Evolutionary conservation across 2,888 invertebrate genomes (phyloP).

Genomic region (Melanophora roralis): DNA sequence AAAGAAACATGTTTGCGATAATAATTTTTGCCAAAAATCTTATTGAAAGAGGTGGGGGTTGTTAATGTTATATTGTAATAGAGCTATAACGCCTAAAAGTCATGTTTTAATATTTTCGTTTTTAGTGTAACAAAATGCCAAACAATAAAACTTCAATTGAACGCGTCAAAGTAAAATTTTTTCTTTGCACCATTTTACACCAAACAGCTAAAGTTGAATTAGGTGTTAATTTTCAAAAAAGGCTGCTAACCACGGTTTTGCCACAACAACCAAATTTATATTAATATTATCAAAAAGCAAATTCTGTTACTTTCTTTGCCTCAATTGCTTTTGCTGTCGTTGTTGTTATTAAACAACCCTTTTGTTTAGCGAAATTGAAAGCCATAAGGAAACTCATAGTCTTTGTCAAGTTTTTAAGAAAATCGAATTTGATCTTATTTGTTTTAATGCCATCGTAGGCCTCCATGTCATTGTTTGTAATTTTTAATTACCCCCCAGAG

Average conservation of each 20-base stretch:
- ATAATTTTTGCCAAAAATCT: conserved; percentile 17
- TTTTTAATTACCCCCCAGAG: conserved; percentile 72
- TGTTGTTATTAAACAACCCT: conserved; percentile 37
- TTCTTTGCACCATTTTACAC: not conserved
- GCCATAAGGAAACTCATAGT: not conserved
- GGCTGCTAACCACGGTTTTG: conserved; percentile 47
- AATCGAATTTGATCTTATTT: conserved; percentile 62
- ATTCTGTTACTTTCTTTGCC: not conserved
- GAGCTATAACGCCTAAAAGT: conserved; percentile 54
- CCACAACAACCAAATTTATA: conserved; percentile 53
- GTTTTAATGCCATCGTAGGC: conserved; percentile 44
- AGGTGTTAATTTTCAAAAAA: conserved; percentile 60
- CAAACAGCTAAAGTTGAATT: conserved; percentile 30
- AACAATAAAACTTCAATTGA: conserved; percentile 61
- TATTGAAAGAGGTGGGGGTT: not conserved
- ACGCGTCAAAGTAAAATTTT: conserved; percentile 45
- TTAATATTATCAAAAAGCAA: no score
- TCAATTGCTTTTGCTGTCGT: not conserved
- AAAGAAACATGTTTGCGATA: conserved; percentile 51
- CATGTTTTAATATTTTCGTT: conserved; percentile 23
- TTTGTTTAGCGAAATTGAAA: conserved; percentile 16
- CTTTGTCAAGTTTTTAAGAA: conserved; percentile 25
- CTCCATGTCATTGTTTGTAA: conserved; percentile 51
- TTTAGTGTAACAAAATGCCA: conserved; percentile 26
- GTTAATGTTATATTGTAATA: conserved; percentile 41